Evolutionary conservation across 2,888 invertebrate genomes (phyloP), one percentile per base, ranked within the genome.

Genomic region (Danaus chrysippus): DNA sequence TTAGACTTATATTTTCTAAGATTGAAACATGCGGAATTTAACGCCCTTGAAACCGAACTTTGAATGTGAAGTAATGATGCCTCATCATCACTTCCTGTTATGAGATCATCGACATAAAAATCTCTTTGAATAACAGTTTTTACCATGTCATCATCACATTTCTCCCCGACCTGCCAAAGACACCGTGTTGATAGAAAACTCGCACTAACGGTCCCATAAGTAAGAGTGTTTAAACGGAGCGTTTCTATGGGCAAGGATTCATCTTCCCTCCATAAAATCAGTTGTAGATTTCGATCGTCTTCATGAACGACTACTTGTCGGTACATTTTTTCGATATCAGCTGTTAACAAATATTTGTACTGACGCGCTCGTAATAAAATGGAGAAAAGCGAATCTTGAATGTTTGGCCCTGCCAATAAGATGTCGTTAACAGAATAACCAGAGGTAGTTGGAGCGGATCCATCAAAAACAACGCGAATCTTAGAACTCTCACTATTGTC

Each of bases 391-490:
- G 64, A 62, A 12, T 68, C 68, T 41, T 71, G 68, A 3, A 71
- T 43, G 46, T 62, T 0, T 68, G 71, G 3, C n/a, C 71, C 73
- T 52, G 70, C 61, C 9, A 58, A 19, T n/a, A 59, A 56, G 0
- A 72, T 55, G 56, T 71, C 70, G 12, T 73, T 71, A 1, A 73
- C 9, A 0, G 71, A 65, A 11, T 56, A 41, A 10, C 72, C 71
- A 9, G 71, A 68, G 0, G 70, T 53, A 2, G 70, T 59, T 0
- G 54, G 61, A 0, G 67, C 72, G 0, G 69, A 70, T 3, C 63
- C 69, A 58, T 73, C 68, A 60, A 71, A 73, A 0, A 74, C 73
- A 0, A 72, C 71, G 1, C 74, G 60, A 0, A 73, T 42, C 41
- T 71, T 71, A 2, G 72, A 72, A 0, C 70, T 69, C 41, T 72